A percentile compares a stretch with the other conserved stretches of the same genome.
phyloP scores from a whole-genome alignment of 2,888 invertebrate species.

The Ornithoptera alexandrae region DNA sequence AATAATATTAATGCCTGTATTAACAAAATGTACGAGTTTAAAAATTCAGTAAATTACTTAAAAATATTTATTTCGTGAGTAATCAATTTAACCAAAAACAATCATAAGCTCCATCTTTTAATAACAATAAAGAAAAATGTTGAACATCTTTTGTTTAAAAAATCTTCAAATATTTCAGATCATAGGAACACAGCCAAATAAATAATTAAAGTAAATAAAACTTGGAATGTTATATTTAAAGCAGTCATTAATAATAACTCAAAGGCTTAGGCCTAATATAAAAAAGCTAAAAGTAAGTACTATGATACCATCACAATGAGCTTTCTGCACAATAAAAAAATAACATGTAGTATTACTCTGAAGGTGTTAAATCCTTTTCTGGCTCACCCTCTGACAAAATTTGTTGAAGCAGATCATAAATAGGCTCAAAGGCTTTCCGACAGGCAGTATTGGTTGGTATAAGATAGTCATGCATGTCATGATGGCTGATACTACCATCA shows the following conservation, averaged over 20 bases:
- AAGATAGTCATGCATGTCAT: conserved; percentile 95
- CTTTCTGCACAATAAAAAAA: conserved; percentile 60
- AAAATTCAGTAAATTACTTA: too few species aligned
- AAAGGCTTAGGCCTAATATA: conserved; percentile 62
- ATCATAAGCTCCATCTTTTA: conserved; percentile 14
- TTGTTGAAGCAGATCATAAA: conserved; percentile 88
- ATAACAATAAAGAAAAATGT: background rate
- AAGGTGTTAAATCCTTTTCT: conserved; percentile 86
- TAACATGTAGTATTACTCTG: conserved; percentile 74
- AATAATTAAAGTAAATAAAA: conserved; percentile 43
- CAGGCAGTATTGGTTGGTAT: conserved; percentile 93
- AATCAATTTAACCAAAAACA: too few species aligned
- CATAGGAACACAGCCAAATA: conserved; percentile 25
- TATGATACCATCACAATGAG: conserved; percentile 71
- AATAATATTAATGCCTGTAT: too few species aligned
- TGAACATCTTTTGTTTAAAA: conserved; percentile 1
- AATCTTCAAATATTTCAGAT: conserved; percentile 8
- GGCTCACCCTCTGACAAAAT: conserved; percentile 87
- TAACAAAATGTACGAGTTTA: too few species aligned
- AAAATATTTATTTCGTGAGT: too few species aligned
- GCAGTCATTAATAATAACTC: conserved; percentile 40
- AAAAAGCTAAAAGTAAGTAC: conserved; percentile 76
- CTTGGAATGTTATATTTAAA: conserved; percentile 71
- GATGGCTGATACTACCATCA: conserved; percentile 91
- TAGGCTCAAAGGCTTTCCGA: conserved; percentile 91